Evolutionary conservation across 2,888 invertebrate species (phyloP).

Genomic region (Orthosia cruda): DNA sequence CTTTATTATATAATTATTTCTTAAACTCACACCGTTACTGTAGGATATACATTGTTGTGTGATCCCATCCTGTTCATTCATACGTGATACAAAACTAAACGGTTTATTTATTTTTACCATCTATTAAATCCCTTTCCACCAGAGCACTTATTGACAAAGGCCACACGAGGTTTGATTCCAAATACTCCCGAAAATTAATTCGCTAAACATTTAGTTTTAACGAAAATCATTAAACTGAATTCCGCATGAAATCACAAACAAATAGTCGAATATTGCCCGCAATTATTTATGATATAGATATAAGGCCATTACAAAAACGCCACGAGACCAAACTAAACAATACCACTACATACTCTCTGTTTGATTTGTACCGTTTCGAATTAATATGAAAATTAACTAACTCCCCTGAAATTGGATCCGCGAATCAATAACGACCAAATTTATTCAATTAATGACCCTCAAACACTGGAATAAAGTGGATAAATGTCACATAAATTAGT

Average conservation of each 20-base stretch:
- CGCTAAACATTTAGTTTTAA: constrained; percentile 18
- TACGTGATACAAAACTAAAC: background rate
- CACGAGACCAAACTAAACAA: constrained; percentile 50
- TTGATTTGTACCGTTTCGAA: constrained; percentile 52
- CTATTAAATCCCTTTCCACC: constrained; percentile 2
- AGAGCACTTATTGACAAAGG: constrained; percentile 33
- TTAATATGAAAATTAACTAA: constrained; percentile 69
- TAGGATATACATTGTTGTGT: background rate
- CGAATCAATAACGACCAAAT: constrained; percentile 71
- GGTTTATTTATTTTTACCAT: background rate
- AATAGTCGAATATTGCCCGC: constrained; percentile 32
- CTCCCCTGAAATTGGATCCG: constrained; percentile 54
- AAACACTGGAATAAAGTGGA: constrained; percentile 70
- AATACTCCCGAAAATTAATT: constrained; percentile 30
- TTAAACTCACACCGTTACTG: background rate
- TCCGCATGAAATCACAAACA: constrained; percentile 33
- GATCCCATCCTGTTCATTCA: background rate
- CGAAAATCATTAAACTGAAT: constrained; percentile 22
- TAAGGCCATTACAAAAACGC: constrained; percentile 50
- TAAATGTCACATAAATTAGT: constrained; percentile 77
- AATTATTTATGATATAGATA: constrained; percentile 37
- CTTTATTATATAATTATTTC: background rate
- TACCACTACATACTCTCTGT: constrained; percentile 28
- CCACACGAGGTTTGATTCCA: constrained; percentile 17
- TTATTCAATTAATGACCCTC: constrained; percentile 74